These are phyloP conservation scores for Rhinoderma darwinii DNA, from an alignment of 2,113 vertebrate species.

Conservation along the genomic window DNA sequence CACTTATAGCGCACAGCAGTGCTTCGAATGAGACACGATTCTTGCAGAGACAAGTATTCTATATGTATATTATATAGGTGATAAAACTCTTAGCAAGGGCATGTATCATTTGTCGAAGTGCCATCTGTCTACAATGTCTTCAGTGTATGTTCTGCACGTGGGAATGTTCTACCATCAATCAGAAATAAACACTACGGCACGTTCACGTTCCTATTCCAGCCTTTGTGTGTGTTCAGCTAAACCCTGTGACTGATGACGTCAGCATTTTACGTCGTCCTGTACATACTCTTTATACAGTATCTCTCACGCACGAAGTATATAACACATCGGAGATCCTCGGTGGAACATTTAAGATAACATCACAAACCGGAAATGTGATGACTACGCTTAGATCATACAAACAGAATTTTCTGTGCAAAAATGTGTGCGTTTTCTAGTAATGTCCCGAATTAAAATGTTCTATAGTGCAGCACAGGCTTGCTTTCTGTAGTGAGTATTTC, in stretches of 20 bases:
- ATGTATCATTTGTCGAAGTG: neutral
- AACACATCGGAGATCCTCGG: too few relatives aligned
- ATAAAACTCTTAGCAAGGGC: neutral
- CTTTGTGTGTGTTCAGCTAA: neutral
- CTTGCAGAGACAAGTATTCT: neutral
- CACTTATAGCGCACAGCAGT: neutral
- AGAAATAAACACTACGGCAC: neutral
- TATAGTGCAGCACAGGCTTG: too few relatives aligned
- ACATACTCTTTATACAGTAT: neutral
- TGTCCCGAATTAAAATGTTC: too few relatives aligned
- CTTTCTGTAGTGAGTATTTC: too few relatives aligned
- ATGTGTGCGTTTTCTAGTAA: too few relatives aligned
- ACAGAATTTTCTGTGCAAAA: neutral
- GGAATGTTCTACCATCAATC: neutral
- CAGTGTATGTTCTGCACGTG: neutral
- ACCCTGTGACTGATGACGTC: neutral
- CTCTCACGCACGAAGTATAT: neutral
- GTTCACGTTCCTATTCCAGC: constrained; percentile 18
- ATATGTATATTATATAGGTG: neutral
- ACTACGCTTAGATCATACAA: neutral
- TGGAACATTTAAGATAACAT: neutral
- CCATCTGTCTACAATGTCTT: neutral
- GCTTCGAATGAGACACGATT: neutral
- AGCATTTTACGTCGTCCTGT: neutral
- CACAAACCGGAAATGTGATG: neutral